Base-by-base conservation (phyloP, 2,113 vertebrate genomes). In the Ciconia stormi region DNA sequence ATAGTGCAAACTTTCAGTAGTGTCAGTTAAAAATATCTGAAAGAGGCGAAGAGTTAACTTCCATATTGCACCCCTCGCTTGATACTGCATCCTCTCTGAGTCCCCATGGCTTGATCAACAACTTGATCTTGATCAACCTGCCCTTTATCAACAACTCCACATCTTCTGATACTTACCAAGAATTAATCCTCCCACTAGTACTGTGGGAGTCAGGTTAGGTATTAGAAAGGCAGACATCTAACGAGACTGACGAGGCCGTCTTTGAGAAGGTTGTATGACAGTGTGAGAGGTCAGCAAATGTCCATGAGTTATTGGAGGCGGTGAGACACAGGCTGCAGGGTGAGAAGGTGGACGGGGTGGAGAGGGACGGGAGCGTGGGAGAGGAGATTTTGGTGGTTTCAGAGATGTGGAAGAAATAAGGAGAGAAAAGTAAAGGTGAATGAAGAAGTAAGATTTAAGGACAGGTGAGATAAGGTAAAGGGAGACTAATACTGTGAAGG, bases 321-420 rank as follows among this genome's bases (percentile, higher is more conserved):
- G 38, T 29, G 44, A 73, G 83, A n/a, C 30, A 11, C n/a, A 27
- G 34, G 30, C 21, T 65, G 42, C 20, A 42, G 52, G 32, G n/a
- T 16, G 23, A 55, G 50, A 29, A 65, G 52, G 26, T 50, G 44
- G 44, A 25, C 0, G 3, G n/a, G 42, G 30, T 12, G 23, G 49
- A 25, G 27, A 30, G 12, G n/a, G 16, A 42, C 1, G 3, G 44
- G 52, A 59, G 19, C 0, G 1, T 16, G 7, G 25, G 34, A 76
- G 26, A 79, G 49, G 29, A 74, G 26, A 71, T 53, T 82, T 81
- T 3, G 3, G 9, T 40, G 29, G 11, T 42, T 96, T 89, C 50
- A 83, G 46, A 53, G 17, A 38, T 29, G 20, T 1, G 19, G 26
- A 32, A 62, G 66, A 77, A 71, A 38, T 32, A 55, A 61, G 40